A percentile compares a stretch with the other conserved stretches of the same genome.
Conservation (phyloP, 2,888 invertebrate genomes). For the Drosophila pseudotalamancana region DNA sequence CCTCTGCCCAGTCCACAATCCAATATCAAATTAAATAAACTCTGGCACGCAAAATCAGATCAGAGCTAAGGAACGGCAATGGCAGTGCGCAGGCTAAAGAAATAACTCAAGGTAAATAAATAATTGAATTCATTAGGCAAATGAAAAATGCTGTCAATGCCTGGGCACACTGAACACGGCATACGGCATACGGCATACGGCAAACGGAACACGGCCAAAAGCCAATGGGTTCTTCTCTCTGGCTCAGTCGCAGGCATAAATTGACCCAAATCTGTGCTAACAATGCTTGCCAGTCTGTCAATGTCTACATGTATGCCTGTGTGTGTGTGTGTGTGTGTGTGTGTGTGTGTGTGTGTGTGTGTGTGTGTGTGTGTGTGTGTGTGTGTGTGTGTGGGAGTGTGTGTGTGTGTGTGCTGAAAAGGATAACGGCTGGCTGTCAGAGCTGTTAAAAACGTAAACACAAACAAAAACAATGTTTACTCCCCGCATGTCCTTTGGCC, state of each 20-base stretch:
- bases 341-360: slow-evolving; percentile 25
- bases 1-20: neutral
- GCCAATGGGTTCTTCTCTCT: slow-evolving; percentile 27
- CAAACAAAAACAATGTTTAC: slow-evolving; percentile 73
- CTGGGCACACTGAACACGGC: slow-evolving; percentile 24
- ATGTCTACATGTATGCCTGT: slow-evolving; percentile 23
- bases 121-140: slow-evolving; percentile 84
- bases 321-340: neutral
- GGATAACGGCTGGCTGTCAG: slow-evolving; percentile 66
- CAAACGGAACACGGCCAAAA: too few relatives aligned
- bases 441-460: slow-evolving; percentile 78
- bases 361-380: slow-evolving; percentile 33
- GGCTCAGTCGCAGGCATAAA: slow-evolving; percentile 45
- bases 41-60: slow-evolving; percentile 61
- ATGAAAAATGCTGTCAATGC: slow-evolving; percentile 80
- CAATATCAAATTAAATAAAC: slow-evolving; percentile 53
- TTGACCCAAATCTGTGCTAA: slow-evolving; percentile 73
- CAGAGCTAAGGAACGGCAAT: slow-evolving; percentile 29
- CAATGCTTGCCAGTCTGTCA: slow-evolving; percentile 55
- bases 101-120: slow-evolving; percentile 80
- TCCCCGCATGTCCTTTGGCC: slow-evolving; percentile 15
- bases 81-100: slow-evolving; percentile 29
- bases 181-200: too few relatives aligned
- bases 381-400: neutral
- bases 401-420: slow-evolving; percentile 29